phyloP scores from a whole-genome alignment of 1,140 invertebrate species.

The Orussus abietinus region DNA sequence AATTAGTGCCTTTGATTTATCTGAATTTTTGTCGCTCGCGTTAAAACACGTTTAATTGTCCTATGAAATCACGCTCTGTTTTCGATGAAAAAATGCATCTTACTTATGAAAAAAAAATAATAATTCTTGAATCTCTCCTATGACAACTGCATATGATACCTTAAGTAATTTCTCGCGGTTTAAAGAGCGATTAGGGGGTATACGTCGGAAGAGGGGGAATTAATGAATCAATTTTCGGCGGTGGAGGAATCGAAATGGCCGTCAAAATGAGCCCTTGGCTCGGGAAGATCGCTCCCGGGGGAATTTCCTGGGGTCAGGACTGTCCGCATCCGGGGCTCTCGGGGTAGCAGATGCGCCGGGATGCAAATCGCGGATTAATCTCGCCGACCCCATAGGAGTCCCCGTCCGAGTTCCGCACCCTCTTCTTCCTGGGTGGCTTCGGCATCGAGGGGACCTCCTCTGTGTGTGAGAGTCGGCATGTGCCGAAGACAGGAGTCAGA shows the following conservation, averaged over 20 bases:
- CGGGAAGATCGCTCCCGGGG: constrained; percentile 13
- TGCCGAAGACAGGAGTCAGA: constrained; percentile 38
- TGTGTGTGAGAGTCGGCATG: constrained; percentile 36
- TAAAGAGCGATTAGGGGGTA: no score
- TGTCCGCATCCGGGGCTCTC: constrained; percentile 7
- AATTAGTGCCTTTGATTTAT: no score
- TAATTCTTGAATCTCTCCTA: no score
- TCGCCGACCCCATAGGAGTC: constrained; percentile 32
- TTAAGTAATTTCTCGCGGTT: no score
- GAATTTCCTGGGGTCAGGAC: constrained; percentile 10
- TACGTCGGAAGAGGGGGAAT: no score
- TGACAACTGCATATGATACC: no score
- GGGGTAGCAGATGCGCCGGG: constrained; percentile 42
- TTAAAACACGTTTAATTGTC: no score
- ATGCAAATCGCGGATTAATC: constrained; percentile 50
- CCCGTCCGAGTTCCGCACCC: constrained; percentile 13
- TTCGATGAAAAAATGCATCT: no score
- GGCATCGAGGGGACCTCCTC: constrained; percentile 12
- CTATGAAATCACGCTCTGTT: no score
- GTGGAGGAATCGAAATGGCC: background rate
- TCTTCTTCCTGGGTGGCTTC: constrained; percentile 7
- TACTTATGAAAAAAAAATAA: no score
- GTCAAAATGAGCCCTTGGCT: constrained; percentile 1
- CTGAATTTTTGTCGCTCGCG: no score
- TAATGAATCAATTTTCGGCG: background rate